A percentile compares a stretch with the other conserved stretches of the same genome.
Evolutionary conservation across 2,113 vertebrate genomes (phyloP).

Genomic region (Corynorhinus townsendii): DNA sequence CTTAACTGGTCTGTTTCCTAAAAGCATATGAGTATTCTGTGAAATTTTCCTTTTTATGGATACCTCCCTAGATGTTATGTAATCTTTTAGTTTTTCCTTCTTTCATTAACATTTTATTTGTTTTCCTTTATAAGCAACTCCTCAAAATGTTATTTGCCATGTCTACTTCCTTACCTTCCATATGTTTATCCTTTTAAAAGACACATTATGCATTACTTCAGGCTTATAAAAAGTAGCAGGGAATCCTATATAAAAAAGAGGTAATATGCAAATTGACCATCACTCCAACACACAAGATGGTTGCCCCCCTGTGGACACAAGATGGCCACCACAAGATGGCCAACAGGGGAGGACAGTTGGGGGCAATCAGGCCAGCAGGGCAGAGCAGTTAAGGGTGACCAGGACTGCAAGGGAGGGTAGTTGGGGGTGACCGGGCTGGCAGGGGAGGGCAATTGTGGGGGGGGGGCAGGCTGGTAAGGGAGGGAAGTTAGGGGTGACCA

Average conservation of each 20-base stretch:
- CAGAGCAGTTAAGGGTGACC: too few relatives aligned
- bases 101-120: not conserved
- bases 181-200: not conserved
- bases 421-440: too few relatives aligned
- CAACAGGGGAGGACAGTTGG: too few relatives aligned
- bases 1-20: not conserved
- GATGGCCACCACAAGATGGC: too few relatives aligned
- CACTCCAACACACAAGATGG: too few relatives aligned
- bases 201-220: not conserved
- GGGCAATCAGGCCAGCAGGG: too few relatives aligned
- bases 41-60: not conserved
- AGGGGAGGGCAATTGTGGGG: too few relatives aligned
- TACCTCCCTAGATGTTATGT: not conserved
- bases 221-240: not conserved
- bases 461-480: too few relatives aligned
- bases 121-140: not conserved
- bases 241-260: not conserved
- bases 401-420: too few relatives aligned
- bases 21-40: not conserved
- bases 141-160: not conserved
- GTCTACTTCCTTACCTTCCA: not conserved
- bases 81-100: not conserved
- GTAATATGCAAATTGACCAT: too few relatives aligned
- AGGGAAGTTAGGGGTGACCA: too few relatives aligned
- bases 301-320: too few relatives aligned